Percentiles rank a stretch among this genome's conserved stretches.
These are phyloP conservation scores for Xestoiulus laeticollis DNA, from an alignment of 2,888 invertebrate species.

Conservation along the genomic window DNA sequence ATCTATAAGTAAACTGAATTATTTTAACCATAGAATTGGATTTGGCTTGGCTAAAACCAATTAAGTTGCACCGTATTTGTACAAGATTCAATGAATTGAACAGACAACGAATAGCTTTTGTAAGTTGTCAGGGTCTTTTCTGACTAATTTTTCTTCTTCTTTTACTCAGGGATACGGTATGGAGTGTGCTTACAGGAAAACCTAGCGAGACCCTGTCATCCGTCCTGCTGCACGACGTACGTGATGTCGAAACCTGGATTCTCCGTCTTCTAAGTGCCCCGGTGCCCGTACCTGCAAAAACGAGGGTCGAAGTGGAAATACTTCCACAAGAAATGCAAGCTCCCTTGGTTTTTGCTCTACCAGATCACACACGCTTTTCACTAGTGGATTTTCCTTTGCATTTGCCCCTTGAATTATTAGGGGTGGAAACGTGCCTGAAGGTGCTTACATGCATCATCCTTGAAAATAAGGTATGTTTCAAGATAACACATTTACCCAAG, in stretches of 20 bases:
- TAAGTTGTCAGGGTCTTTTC: not conserved
- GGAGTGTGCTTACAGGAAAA: slow-evolving; percentile 92
- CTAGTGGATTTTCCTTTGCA: slow-evolving; percentile 98
- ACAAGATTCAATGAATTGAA: not conserved
- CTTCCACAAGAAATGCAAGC: slow-evolving; percentile 85
- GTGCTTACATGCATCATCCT: slow-evolving; percentile 94
- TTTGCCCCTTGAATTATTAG: slow-evolving; percentile 94
- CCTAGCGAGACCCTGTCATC: slow-evolving; percentile 72
- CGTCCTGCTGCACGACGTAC: slow-evolving; percentile 92
- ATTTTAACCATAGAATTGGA: not conserved
- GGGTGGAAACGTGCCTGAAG: slow-evolving; percentile 96
- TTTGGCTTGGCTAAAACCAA: too few species aligned
- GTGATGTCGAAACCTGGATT: slow-evolving; percentile 99
- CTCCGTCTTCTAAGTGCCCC: slow-evolving; percentile 94
- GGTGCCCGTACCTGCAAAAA: slow-evolving; percentile 97
- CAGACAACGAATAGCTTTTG: not conserved
- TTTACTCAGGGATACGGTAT: slow-evolving; percentile 84
- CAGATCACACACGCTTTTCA: slow-evolving; percentile 96
- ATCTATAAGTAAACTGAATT: not conserved
- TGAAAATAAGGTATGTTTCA: slow-evolving; percentile 83
- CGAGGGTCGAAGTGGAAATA: slow-evolving; percentile 83
- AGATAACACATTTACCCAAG: too few species aligned
- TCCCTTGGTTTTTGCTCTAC: slow-evolving; percentile 87
- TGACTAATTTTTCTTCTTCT: not conserved
- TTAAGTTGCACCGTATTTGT: too few species aligned